Base-by-base conservation (phyloP, 2,888 invertebrate species). In the Stegophylla sp. region DNA sequence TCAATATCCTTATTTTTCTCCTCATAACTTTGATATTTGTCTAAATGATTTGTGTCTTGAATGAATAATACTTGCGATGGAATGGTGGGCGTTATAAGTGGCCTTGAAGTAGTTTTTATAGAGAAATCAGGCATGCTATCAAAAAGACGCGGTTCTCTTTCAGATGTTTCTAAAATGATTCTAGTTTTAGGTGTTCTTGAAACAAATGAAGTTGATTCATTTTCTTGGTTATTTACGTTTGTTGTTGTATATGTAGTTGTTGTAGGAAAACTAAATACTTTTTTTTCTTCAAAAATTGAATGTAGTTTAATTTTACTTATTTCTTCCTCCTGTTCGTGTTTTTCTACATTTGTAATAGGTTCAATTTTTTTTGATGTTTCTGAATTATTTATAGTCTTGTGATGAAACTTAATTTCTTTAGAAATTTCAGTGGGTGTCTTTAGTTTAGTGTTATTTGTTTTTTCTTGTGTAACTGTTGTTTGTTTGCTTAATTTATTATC, bases 91-190 rank as follows among this genome's bases (percentile, higher is more conserved):
- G 74, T 81, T 53, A 79, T 56, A 17, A 81, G 53, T 48, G 82
- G 59, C 12, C 45, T 69, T 17, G 20, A 20, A 4, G 77, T 67
- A 34, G 79, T 61, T 79, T 71, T 79, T 61, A 69, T 63, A 17
- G 79, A 34, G 23, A 79, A 79, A 61, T 71, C 79, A 1, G 84
- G 84, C 83, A 84, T 82, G 56, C 84, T 84, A 48, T 84, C 84
- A 82, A 84, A 84, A 41, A 84, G 77, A 76, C 83, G 82, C 34
- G 84, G 84, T 81, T 84, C 84, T 63, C 79, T 61, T 61, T 79
- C 79, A 28, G 67, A 83, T 59, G 69, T 82, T 83, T 71, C 79
- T 9, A 71, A n/a, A 48, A 79, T 17, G 1, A 71, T 79, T 71
- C 61, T 51, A 59, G 71, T 69, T 61, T 61, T 79, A 34, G 79